Conservation (phyloP, 2,888 invertebrate species). For the Eupeodes latifasciatus region DNA sequence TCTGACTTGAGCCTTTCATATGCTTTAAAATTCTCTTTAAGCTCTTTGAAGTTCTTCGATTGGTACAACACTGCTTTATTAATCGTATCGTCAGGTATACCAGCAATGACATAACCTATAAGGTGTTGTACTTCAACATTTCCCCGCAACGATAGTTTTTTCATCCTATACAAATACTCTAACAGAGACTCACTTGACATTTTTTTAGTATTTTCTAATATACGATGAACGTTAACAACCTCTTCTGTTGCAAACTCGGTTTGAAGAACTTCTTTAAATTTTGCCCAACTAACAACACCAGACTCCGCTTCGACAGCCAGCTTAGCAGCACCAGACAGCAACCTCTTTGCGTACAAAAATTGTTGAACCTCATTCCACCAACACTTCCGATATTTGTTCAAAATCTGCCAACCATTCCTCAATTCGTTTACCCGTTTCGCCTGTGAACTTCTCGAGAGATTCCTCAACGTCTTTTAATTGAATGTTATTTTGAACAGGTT, state of each 20-base stretch:
- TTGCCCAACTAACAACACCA: conserved; percentile 1
- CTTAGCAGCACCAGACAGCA: conserved; percentile 2
- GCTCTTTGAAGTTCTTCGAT: background rate
- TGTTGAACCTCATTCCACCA: conserved; percentile 6
- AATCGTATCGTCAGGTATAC: background rate
- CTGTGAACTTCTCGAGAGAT: background rate
- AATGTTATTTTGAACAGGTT: background rate
- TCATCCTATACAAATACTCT: background rate
- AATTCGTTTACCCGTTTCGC: conserved; percentile 1
- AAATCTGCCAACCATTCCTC: conserved; percentile 3
- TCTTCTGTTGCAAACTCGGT: background rate
- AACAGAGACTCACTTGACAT: background rate
- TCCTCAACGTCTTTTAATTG: conserved; percentile 1
- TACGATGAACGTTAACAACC: background rate
- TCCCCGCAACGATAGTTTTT: background rate
- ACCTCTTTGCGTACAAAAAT: background rate
- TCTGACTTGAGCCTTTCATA: conserved; percentile 5
- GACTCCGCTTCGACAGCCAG: background rate
- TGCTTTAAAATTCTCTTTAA: background rate
- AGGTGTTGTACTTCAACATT: background rate
- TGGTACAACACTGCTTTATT: conserved; percentile 8
- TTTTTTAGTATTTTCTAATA: background rate
- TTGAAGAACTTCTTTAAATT: conserved; percentile 1
- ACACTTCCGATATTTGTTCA: conserved; percentile 9
- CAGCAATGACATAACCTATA: background rate